phyloP scores from a whole-genome alignment of 2,113 vertebrate genomes.

The Colinus virginianus region DNA sequence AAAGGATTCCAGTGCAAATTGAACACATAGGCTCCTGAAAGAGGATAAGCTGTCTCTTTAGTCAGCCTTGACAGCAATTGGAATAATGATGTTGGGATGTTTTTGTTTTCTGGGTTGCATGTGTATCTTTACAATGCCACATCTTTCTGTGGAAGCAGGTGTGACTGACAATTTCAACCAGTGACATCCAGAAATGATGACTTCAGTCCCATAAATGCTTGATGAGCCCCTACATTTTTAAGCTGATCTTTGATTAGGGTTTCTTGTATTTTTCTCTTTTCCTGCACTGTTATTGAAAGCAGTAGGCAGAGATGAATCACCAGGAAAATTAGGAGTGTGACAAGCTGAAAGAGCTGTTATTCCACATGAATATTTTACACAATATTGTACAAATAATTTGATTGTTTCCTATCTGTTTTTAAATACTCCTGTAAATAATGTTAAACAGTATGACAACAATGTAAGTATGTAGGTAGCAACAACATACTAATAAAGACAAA shows the following conservation, averaged over 20 bases:
- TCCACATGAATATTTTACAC: constrained; percentile 15
- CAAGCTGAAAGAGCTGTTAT: constrained; percentile 30
- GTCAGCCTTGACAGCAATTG: not conserved
- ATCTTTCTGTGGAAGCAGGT: not conserved
- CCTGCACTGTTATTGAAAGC: not conserved
- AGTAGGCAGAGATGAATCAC: constrained; percentile 61
- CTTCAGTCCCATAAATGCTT: not conserved
- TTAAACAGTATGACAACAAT: not conserved
- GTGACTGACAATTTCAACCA: not conserved
- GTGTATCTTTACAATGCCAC: not conserved
- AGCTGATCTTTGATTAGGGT: not conserved
- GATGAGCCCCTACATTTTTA: not conserved
- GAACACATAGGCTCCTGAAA: not conserved
- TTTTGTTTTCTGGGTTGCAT: not conserved
- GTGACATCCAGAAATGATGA: not conserved
- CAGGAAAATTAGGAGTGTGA: constrained; percentile 10
- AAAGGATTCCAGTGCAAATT: not conserved
- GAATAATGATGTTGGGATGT: not conserved
- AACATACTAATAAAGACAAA: not conserved
- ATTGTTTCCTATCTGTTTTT: constrained; percentile 1
- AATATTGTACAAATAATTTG: not conserved
- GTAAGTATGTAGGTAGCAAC: not conserved
- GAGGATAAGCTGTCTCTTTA: not conserved
- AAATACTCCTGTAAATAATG: constrained; percentile 24
- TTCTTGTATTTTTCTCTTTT: not conserved